A percentile compares a stretch with the other conserved stretches of the same genome.
Conservation (phyloP, 2,888 invertebrate species). For the Alloplasta piceator region DNA sequence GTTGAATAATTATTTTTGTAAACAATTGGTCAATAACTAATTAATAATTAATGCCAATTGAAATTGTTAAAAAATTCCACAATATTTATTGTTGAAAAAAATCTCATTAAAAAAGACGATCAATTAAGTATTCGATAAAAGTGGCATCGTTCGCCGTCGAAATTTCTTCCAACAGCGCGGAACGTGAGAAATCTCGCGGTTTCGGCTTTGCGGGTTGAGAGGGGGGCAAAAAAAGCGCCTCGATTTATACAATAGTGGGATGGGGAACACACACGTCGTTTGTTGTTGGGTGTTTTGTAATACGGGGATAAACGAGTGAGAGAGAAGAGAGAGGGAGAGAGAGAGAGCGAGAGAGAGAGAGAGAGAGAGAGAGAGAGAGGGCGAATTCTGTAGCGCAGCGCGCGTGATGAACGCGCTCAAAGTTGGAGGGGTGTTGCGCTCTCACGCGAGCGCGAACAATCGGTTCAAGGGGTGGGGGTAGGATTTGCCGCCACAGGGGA, state of each 20-base stretch:
- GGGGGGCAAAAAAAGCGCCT: slow-evolving; percentile 13
- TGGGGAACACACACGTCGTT: slow-evolving; percentile 54
- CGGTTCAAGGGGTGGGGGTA: slow-evolving; percentile 1
- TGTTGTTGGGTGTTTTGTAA: too few relatives aligned
- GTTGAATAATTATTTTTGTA: too few relatives aligned
- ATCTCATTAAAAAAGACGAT: too few relatives aligned
- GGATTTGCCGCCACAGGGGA: slow-evolving; percentile 52
- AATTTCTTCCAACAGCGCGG: slow-evolving; percentile 5
- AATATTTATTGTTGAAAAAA: too few relatives aligned
- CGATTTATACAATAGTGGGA: slow-evolving; percentile 12
- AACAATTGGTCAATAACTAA: too few relatives aligned
- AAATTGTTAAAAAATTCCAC: too few relatives aligned
- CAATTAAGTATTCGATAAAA: too few relatives aligned
- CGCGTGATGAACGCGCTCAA: slow-evolving; percentile 58
- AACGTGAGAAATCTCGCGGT: slow-evolving; percentile 61
- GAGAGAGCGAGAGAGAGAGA: too few relatives aligned
- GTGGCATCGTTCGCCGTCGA: too few relatives aligned
- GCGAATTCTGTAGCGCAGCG: slow-evolving; percentile 44
- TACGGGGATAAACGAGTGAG: not conserved
- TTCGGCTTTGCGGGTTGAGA: slow-evolving; percentile 21
- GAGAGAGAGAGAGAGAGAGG: slow-evolving; percentile 16
- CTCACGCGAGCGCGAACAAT: slow-evolving; percentile 63
- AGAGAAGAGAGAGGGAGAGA: not conserved
- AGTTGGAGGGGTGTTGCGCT: slow-evolving; percentile 61
- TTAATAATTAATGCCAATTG: too few relatives aligned